These are phyloP conservation scores for Cyphomyrus discorhynchus DNA, from an alignment of 2,113 vertebrate species.

Conservation along the genomic window DNA sequence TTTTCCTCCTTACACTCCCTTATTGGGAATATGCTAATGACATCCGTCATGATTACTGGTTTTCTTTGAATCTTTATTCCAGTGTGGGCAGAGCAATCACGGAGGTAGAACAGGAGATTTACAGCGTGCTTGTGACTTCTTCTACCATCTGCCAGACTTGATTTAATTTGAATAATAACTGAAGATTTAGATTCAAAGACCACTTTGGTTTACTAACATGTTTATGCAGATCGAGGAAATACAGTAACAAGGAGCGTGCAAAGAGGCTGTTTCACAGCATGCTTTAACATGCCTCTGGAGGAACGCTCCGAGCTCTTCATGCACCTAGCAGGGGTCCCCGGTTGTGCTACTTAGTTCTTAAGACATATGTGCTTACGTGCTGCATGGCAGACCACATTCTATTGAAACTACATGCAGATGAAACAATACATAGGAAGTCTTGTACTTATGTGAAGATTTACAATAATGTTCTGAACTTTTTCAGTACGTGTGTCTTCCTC, in stretches of 20 bases:
- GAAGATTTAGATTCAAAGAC: conserved; percentile 65
- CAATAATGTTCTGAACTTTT: background rate
- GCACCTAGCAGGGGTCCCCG: conserved; percentile 25
- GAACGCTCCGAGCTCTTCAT: conserved; percentile 25
- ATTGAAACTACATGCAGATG: conserved; percentile 8
- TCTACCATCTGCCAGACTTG: conserved; percentile 73
- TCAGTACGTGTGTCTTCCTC: background rate
- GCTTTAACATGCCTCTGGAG: conserved; percentile 37
- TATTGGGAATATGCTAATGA: conserved; percentile 95
- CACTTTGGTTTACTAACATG: conserved; percentile 39
- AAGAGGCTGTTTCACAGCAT: conserved; percentile 29
- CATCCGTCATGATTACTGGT: conserved; percentile 85
- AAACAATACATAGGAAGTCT: conserved; percentile 25
- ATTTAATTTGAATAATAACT: conserved; percentile 79
- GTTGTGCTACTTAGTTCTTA: conserved; percentile 18
- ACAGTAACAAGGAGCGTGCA: conserved; percentile 26
- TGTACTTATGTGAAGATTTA: background rate
- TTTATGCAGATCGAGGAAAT: conserved; percentile 46
- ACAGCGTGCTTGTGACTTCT: conserved; percentile 73
- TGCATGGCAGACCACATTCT: background rate
- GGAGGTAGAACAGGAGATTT: conserved; percentile 81
- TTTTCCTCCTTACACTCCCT: conserved; percentile 60
- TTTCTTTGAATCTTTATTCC: conserved; percentile 91
- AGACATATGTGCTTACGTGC: conserved; percentile 12
- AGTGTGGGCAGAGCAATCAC: conserved; percentile 82